These are phyloP conservation scores for Florisuga fusca DNA, from an alignment of 2,797 vertebrate species.

Conservation along the genomic window DNA sequence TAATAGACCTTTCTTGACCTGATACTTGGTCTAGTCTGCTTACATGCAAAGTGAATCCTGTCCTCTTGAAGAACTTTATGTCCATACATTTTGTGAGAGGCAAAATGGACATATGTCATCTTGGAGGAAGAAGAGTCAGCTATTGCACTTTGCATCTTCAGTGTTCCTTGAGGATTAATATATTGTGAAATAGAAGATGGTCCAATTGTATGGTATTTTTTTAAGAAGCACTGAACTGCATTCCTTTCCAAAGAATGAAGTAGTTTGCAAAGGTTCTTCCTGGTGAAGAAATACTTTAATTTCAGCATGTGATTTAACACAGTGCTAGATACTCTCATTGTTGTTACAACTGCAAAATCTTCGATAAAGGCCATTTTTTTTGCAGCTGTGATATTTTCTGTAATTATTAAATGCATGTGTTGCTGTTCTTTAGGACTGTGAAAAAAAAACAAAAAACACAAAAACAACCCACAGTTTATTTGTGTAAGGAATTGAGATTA, in stretches of 20 bases:
- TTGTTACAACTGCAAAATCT: neutral
- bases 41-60: neutral
- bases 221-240: neutral
- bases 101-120: neutral
- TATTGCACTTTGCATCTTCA: neutral
- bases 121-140: neutral
- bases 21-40: neutral
- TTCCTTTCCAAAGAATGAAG: neutral
- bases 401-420: neutral
- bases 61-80: neutral
- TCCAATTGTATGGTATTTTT: neutral
- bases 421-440: neutral
- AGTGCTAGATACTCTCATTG: neutral
- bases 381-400: neutral
- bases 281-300: neutral
- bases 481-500: neutral
- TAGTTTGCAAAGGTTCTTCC: neutral
- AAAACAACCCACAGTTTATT: neutral
- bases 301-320: neutral
- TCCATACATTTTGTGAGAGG: neutral
- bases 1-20: neutral
- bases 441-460: too few relatives aligned
- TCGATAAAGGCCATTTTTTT: neutral
- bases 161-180: neutral
- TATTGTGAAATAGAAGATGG: neutral